These are phyloP conservation scores for Synchiropus splendidus DNA, from an alignment of 2,113 vertebrate genomes.

Conservation along the genomic window DNA sequence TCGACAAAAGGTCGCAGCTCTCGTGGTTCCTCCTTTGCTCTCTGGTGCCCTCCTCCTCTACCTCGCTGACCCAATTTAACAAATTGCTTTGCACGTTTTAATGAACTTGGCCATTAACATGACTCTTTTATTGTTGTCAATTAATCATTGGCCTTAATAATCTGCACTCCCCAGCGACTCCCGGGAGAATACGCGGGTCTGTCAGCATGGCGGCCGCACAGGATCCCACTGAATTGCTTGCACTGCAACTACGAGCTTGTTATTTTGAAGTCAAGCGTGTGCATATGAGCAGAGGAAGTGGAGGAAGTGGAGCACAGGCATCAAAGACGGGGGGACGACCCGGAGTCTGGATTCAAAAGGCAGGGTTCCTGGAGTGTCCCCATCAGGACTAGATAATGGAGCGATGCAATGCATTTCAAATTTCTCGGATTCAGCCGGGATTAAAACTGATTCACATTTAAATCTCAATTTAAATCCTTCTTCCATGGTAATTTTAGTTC, in stretches of 20 bases:
- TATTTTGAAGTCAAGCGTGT: conserved; percentile 4
- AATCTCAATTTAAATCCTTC: too few species aligned
- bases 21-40: conserved; percentile 4
- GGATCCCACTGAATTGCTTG: conserved; percentile 31
- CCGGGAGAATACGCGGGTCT: conserved; percentile 17
- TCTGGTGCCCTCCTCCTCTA: conserved; percentile 8
- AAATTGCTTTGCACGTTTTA: conserved; percentile 53
- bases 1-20: conserved; percentile 6
- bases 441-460: too few species aligned
- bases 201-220: conserved; percentile 34
- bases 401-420: too few species aligned
- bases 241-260: conserved; percentile 14
- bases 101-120: conserved; percentile 54
- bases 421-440: too few species aligned
- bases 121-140: conserved; percentile 57
- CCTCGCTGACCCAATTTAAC: conserved; percentile 12
- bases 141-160: conserved; percentile 55
- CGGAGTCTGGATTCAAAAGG: too few species aligned
- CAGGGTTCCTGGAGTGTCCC: too few species aligned
- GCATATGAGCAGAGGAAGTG: too few species aligned
- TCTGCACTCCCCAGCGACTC: conserved; percentile 18
- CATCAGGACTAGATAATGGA: too few species aligned
- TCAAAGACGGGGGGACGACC: too few species aligned
- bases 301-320: too few species aligned
- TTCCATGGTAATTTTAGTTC: too few species aligned